A percentile compares a stretch with the other conserved stretches of the same genome.
Conservation (phyloP, 2,888 invertebrate genomes). For the Cactoblastis cactorum region DNA sequence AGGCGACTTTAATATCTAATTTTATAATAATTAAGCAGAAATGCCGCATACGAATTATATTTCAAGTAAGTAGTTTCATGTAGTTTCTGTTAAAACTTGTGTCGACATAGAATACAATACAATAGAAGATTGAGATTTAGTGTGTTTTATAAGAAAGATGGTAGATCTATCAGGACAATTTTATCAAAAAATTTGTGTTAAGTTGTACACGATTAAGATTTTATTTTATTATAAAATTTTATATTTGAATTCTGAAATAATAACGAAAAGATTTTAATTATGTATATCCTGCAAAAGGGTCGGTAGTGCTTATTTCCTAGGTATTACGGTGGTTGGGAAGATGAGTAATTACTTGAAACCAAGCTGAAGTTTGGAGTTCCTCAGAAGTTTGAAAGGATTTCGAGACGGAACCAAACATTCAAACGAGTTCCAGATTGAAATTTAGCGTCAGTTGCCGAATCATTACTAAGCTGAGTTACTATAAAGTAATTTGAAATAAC, state of each 20-base stretch:
- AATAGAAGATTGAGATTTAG: no score
- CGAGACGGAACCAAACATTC: conserved; percentile 37
- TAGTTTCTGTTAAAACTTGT: no score
- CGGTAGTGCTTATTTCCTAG: not conserved
- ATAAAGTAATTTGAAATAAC: no score
- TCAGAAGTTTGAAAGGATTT: conserved; percentile 52
- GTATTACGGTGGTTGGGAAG: conserved; percentile 5
- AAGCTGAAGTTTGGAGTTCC: conserved; percentile 30
- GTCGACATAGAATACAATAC: no score
- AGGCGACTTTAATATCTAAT: not conserved
- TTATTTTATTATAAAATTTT: no score
- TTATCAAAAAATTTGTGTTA: no score
- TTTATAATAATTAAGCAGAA: not conserved
- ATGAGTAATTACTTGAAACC: conserved; percentile 21
- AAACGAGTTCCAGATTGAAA: conserved; percentile 44
- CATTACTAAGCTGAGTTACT: not conserved
- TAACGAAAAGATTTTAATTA: not conserved
- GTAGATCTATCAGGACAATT: no score
- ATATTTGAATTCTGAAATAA: no score
- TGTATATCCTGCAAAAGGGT: not conserved
- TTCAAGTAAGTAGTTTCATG: no score
- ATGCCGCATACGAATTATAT: no score
- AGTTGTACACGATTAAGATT: no score
- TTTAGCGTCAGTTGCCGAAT: conserved; percentile 1
- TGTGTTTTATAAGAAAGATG: no score